Base-by-base conservation (phyloP, 2,797 vertebrate species). In the Brachyalestes nurse region DNA sequence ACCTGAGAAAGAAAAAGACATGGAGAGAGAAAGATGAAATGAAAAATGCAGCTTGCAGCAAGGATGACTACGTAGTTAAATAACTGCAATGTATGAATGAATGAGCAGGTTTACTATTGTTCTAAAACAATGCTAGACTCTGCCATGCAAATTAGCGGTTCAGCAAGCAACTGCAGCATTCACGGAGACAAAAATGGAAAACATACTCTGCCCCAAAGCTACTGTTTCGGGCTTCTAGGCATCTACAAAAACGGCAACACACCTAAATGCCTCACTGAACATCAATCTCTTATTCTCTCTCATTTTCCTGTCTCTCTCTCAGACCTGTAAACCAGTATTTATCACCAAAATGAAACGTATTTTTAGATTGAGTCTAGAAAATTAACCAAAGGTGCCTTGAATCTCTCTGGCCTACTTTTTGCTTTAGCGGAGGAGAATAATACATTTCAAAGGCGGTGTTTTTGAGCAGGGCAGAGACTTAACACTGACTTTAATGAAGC, bases 1-100 rank as follows among this genome's bases (percentile, higher is more conserved):
- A 86, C 98, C 98, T 99, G 90, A 10, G 87, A 84, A 51, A 87
- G 78, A 77, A 14, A 83, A 21, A 84, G 75, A 0, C 51, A 77
- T 23, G 8, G n/a, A 77, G 53, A 25, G 13, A 23, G 2, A 28
- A 5, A 28, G n/a, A 70, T 2, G n/a, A 64, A 67, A 34, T 25
- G 6, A 55, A 57, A 17, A 53, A 23, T 19, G 8, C 28, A 7
- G 28, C n/a, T 72, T 57, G 57, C 17, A 38, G 13, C 2, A 38
- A 4, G 4, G 10, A 40, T 4, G 6, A 17, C 17, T 28, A 49
- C 28, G 72, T 80, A 75, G 75, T 69, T 34, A 34, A 72, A 60
- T 72, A 73, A 67, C 73, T 78, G n/a, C 40, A 78, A 73, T 17
- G 21, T 66, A n/a, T 78, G 28, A 77, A 66, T 65, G 23, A 82